Conservation (phyloP, 2,113 vertebrate genomes). For the Brienomyrus brachyistius region DNA sequence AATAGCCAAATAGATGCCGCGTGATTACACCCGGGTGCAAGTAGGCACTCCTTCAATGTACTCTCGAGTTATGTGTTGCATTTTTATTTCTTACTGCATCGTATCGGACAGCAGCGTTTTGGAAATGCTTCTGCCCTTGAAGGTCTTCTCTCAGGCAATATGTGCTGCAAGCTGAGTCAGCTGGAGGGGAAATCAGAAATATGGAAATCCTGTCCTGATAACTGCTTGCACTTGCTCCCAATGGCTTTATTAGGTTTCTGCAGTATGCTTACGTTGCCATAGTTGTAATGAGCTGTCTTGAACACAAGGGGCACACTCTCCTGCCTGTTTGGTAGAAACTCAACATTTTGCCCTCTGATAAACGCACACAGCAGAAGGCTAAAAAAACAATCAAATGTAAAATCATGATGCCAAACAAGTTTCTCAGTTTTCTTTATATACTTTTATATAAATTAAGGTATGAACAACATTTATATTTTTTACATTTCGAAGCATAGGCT, state of each 20-base stretch:
- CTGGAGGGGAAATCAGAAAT: not conserved
- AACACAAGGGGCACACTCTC: not conserved
- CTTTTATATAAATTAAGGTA: not conserved
- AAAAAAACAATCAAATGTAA: not conserved
- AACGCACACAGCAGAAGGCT: not conserved
- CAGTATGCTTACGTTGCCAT: not conserved
- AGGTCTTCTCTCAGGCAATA: not conserved
- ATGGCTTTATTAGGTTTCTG: not conserved
- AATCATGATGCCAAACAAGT: not conserved
- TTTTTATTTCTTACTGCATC: not conserved
- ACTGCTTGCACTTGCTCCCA: not conserved
- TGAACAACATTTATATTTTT: not conserved
- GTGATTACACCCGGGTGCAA: not conserved
- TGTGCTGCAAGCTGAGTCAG: constrained; percentile 10
- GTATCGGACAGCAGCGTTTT: not conserved
- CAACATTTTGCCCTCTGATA: not conserved
- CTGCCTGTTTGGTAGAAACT: not conserved
- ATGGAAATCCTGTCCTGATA: constrained; percentile 4
- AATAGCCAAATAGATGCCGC: not conserved
- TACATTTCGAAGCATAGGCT: not conserved
- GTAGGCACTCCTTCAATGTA: not conserved
- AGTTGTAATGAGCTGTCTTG: not conserved
- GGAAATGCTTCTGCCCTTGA: not conserved
- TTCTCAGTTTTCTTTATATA: not conserved
- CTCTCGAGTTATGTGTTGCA: not conserved